These are phyloP conservation scores for Malacoctenus gilli DNA, from an alignment of 2,797 vertebrate genomes.

Conservation along the genomic window DNA sequence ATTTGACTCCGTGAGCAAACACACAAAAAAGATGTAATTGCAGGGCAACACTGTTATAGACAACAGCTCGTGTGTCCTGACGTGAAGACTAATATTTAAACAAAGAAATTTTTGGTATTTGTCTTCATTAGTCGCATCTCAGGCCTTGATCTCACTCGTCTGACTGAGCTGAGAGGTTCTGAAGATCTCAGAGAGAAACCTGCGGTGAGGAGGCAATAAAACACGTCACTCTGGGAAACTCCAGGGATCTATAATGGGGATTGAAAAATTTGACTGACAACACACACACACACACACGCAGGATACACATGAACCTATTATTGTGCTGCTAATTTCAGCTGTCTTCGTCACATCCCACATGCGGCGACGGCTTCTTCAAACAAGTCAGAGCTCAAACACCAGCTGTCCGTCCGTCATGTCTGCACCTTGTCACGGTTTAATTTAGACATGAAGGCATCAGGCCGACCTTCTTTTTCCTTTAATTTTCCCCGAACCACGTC, in stretches of 20 bases:
- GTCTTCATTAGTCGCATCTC: slow-evolving; percentile 3
- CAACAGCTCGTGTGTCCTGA: not conserved
- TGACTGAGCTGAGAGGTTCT: not conserved
- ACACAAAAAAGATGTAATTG: not conserved
- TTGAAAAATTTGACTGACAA: slow-evolving; percentile 79
- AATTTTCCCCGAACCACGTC: slow-evolving; percentile 8
- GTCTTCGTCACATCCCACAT: slow-evolving; percentile 23
- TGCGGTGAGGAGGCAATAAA: slow-evolving; percentile 46
- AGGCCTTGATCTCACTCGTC: slow-evolving; percentile 9
- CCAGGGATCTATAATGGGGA: slow-evolving; percentile 81
- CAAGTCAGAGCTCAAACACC: slow-evolving; percentile 11
- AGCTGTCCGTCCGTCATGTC: slow-evolving; percentile 25
- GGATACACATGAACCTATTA: slow-evolving; percentile 25
- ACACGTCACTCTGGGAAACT: slow-evolving; percentile 62
- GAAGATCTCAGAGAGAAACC: slow-evolving; percentile 10
- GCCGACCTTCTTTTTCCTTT: slow-evolving; percentile 8
- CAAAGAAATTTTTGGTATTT: not conserved
- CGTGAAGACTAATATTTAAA: slow-evolving; percentile 5
- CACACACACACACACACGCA: slow-evolving; percentile 23
- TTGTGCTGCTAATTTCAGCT: slow-evolving; percentile 38
- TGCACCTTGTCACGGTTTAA: slow-evolving; percentile 10
- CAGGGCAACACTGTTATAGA: not conserved
- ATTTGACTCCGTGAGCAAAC: slow-evolving; percentile 19
- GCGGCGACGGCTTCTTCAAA: slow-evolving; percentile 22
- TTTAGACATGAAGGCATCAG: slow-evolving; percentile 12